Evolutionary conservation across 2,888 invertebrate species (phyloP).

Genomic region (Amphipoea oculea): DNA sequence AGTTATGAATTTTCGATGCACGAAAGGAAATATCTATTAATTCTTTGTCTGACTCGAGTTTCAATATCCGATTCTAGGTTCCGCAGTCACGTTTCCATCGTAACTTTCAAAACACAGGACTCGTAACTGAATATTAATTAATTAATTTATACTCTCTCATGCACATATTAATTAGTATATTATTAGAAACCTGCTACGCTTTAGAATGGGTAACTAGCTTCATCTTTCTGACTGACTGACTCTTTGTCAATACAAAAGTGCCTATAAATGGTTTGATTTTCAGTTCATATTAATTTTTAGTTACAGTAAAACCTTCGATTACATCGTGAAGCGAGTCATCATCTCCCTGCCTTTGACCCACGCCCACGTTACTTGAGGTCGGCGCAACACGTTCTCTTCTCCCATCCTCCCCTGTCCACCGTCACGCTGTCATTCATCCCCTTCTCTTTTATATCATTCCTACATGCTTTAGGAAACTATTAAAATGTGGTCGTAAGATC

Average conservation of each 20-base stretch:
- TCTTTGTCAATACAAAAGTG: background rate
- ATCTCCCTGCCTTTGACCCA: too few species aligned
- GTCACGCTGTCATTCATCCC: background rate
- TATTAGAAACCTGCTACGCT: background rate
- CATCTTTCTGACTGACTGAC: background rate
- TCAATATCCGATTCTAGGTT: conserved; percentile 12
- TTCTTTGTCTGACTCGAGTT: conserved; percentile 1
- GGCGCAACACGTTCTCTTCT: background rate
- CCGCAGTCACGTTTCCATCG: conserved; percentile 19
- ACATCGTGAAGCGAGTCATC: too few species aligned
- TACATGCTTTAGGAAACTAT: background rate
- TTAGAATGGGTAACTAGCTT: background rate
- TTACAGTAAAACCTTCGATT: background rate
- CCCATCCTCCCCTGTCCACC: background rate
- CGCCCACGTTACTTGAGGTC: background rate
- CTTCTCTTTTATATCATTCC: background rate
- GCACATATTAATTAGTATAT: background rate
- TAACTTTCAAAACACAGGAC: conserved; percentile 31
- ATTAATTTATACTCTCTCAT: conserved; percentile 2
- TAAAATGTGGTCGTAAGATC: background rate
- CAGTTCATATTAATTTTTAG: background rate
- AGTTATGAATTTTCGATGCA: background rate
- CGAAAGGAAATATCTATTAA: background rate
- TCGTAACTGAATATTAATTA: conserved; percentile 18
- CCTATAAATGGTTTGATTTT: background rate